These are phyloP conservation scores for Chlorodrepanis virens DNA, from an alignment of 2,113 vertebrate genomes.

Conservation along the genomic window DNA sequence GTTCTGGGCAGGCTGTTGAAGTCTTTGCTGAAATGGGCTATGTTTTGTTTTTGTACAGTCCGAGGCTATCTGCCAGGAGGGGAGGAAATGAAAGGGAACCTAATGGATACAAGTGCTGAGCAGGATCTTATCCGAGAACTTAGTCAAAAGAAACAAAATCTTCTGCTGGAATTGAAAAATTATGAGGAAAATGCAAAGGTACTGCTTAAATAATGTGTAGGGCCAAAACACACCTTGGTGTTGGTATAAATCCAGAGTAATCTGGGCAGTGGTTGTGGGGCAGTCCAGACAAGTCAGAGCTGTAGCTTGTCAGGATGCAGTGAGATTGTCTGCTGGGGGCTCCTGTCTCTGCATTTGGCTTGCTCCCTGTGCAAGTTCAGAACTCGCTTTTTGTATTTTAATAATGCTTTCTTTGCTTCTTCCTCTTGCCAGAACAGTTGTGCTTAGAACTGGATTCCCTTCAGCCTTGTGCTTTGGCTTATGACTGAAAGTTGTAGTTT, in stretches of 20 bases:
- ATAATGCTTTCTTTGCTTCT: background rate
- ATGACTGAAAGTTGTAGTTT: background rate
- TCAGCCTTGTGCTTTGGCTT: background rate
- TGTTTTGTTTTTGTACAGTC: conserved; percentile 72
- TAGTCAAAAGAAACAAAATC: conserved; percentile 92
- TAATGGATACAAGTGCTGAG: conserved; percentile 87
- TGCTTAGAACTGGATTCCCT: background rate
- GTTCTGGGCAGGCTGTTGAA: background rate
- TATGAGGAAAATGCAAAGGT: conserved; percentile 94
- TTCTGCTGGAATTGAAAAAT: conserved; percentile 91
- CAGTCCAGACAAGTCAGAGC: background rate
- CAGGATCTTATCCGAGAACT: conserved; percentile 94
- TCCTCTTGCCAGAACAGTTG: background rate
- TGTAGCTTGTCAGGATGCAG: background rate
- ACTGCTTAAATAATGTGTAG: background rate
- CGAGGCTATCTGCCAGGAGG: conserved; percentile 91
- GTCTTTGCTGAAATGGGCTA: background rate
- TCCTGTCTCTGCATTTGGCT: background rate
- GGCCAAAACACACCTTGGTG: background rate
- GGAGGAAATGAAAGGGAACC: conserved; percentile 86
- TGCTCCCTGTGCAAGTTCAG: background rate
- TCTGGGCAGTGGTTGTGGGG: background rate
- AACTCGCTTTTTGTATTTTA: background rate
- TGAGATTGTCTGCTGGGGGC: background rate
- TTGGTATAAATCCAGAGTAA: background rate